These are phyloP conservation scores for Macrotrachela quadricornifera DNA, from an alignment of 1,140 invertebrate species.

Conservation along the genomic window DNA sequence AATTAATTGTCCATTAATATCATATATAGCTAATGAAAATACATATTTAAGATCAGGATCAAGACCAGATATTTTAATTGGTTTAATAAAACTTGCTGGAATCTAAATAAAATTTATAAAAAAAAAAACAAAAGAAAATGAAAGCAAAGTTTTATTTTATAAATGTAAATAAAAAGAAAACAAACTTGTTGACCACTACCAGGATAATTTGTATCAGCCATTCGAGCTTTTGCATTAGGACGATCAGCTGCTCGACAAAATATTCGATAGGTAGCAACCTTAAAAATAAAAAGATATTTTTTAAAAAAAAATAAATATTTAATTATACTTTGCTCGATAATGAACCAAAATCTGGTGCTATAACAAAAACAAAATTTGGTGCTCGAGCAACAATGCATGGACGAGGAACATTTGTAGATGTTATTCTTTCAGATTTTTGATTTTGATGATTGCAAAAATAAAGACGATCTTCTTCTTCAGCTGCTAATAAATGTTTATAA, in stretches of 20 bases:
- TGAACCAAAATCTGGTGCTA: no score
- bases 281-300: no score
- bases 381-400: no score
- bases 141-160: neutral
- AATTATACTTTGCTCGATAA: no score
- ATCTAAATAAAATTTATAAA: constrained; percentile 17
- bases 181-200: constrained; percentile 25
- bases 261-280: constrained; percentile 15
- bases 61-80: constrained; percentile 16
- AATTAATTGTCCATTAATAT: constrained; percentile 23
- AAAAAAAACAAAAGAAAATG: constrained; percentile 15
- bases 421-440: no score
- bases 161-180: neutral
- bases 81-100: neutral
- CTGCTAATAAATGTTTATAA: neutral
- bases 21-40: constrained; percentile 29
- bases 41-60: constrained; percentile 22
- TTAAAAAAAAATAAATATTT: no score
- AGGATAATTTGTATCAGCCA: constrained; percentile 21
- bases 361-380: no score
- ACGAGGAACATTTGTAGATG: no score
- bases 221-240: constrained; percentile 24
- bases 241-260: constrained; percentile 20
- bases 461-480: neutral
- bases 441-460: neutral